These are phyloP conservation scores for Choloepus hoffmanni DNA, from an alignment of 2,113 vertebrate species.

Conservation along the genomic window DNA sequence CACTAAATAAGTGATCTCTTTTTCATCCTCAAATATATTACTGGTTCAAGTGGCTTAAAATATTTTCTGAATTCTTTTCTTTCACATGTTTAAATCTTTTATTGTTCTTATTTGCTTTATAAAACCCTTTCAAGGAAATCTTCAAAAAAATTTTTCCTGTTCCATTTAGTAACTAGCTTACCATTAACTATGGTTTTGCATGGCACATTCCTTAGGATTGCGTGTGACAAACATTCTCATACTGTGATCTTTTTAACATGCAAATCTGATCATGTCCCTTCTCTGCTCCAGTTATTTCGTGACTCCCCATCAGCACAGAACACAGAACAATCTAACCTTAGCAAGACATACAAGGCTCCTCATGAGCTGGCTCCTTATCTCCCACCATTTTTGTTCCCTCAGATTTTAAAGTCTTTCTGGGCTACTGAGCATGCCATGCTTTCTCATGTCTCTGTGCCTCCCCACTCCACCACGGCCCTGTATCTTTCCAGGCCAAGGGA, in stretches of 20 bases:
- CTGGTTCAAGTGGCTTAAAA: slow-evolving; percentile 1
- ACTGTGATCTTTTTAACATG: slow-evolving; percentile 42
- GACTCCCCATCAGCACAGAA: not conserved
- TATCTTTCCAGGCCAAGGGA: not conserved
- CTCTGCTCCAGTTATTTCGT: not conserved
- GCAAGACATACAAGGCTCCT: not conserved
- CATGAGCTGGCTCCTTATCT: not conserved
- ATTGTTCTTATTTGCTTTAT: not conserved
- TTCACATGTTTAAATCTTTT: slow-evolving; percentile 14
- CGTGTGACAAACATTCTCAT: not conserved
- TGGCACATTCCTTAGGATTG: slow-evolving; percentile 1
- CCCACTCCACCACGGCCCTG: not conserved
- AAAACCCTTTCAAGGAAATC: not conserved
- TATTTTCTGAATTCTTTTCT: slow-evolving; percentile 46
- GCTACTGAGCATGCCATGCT: not conserved
- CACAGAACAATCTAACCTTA: not conserved
- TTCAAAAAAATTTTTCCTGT: not conserved
- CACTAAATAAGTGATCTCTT: not conserved
- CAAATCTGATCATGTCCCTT: slow-evolving; percentile 13
- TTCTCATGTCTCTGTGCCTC: not conserved
- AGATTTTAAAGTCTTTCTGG: not conserved
- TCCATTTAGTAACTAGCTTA: slow-evolving; percentile 50
- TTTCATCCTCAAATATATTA: not conserved
- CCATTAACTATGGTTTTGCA: slow-evolving; percentile 2
- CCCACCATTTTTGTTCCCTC: not conserved